phyloP scores from a whole-genome alignment of 2,113 vertebrate species.

The Myotis yumanensis region DNA sequence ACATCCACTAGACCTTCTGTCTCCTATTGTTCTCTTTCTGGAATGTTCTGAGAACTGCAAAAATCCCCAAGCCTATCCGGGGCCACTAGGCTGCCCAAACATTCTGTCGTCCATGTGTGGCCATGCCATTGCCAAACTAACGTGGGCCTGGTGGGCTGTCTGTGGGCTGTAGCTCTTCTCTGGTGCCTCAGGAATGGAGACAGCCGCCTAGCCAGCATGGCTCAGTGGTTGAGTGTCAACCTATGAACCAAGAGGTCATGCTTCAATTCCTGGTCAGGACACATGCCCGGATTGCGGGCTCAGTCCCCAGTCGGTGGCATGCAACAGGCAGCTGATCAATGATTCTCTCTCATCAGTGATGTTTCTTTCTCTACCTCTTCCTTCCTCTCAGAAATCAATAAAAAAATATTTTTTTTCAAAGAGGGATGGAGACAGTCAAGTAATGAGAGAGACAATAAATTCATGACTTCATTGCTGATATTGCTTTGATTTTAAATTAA shows the following conservation, averaged over 20 bases:
- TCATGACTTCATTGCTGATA: background rate
- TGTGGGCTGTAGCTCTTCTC: background rate
- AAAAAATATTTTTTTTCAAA: no score
- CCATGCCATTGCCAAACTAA: background rate
- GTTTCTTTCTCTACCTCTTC: no score
- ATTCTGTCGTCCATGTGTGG: constrained; percentile 48
- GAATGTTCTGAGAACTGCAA: constrained; percentile 28
- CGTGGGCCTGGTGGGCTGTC: background rate
- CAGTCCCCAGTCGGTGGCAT: no score
- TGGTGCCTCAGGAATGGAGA: background rate
- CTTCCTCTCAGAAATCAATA: no score
- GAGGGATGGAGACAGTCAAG: background rate
- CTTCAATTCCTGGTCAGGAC: no score
- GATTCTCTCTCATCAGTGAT: no score
- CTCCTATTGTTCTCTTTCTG: constrained; percentile 23
- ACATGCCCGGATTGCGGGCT: no score
- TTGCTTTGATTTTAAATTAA: constrained; percentile 67
- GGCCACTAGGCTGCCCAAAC: constrained; percentile 8
- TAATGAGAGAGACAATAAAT: background rate
- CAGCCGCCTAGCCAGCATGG: no score
- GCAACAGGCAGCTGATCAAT: no score
- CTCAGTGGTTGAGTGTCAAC: no score
- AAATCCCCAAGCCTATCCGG: background rate
- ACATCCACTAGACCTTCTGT: constrained; percentile 5
- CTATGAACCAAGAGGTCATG: no score